Conservation (phyloP, 1,140 invertebrate species). For the Dendrolimus kikuchii region DNA sequence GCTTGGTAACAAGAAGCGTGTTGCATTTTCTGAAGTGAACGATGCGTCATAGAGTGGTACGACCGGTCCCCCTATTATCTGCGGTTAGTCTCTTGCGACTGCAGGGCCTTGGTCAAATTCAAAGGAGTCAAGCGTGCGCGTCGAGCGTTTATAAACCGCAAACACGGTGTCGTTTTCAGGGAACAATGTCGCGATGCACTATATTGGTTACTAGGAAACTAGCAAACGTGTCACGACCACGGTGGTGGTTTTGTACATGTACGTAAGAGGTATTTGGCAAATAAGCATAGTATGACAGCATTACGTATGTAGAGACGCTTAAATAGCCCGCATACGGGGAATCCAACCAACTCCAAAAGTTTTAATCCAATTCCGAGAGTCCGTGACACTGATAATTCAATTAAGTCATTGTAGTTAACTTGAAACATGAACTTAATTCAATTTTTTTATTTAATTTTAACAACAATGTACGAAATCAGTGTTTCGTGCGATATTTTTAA, state of each 20-base stretch:
- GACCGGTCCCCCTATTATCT: constrained; percentile 46
- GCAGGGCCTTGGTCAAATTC: constrained; percentile 29
- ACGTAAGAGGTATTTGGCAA: not conserved
- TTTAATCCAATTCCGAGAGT: constrained; percentile 37
- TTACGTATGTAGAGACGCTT: constrained; percentile 4
- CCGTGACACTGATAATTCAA: constrained; percentile 5
- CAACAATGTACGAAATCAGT: too few species aligned
- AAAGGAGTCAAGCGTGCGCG: constrained; percentile 33
- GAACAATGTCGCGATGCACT: constrained; percentile 35
- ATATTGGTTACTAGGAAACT: not conserved
- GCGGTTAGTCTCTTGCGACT: constrained; percentile 37
- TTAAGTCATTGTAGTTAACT: not conserved
- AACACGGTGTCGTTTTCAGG: constrained; percentile 42
- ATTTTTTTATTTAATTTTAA: too few species aligned
- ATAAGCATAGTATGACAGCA: too few species aligned
- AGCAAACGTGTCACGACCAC: too few species aligned
- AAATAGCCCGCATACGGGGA: constrained; percentile 24
- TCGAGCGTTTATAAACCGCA: constrained; percentile 26
- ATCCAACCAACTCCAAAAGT: constrained; percentile 44
- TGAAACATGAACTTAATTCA: too few species aligned
- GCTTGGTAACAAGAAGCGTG: constrained; percentile 17
- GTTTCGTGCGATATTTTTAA: too few species aligned
- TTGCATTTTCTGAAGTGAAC: constrained; percentile 25
- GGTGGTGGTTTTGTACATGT: not conserved
- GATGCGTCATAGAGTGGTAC: constrained; percentile 35